These are phyloP conservation scores for Macropodus opercularis DNA, from an alignment of 2,797 vertebrate species.

Conservation along the genomic window DNA sequence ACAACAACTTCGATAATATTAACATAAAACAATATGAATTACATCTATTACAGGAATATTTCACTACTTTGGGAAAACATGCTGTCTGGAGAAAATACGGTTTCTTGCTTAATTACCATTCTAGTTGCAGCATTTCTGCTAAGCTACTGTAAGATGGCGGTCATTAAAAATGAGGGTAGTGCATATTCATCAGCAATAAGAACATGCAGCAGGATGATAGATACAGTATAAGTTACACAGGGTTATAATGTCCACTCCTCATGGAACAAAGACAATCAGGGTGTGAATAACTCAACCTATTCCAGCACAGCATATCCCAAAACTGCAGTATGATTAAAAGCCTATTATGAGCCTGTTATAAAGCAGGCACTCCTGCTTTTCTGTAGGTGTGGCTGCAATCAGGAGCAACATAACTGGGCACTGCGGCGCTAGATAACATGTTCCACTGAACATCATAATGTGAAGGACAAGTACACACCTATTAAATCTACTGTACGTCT, in stretches of 20 bases:
- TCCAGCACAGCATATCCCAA: no score
- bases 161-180: no score
- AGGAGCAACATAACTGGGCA: neutral
- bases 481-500: neutral
- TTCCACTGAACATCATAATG: constrained; percentile 10
- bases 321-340: neutral
- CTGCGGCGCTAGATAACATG: neutral
- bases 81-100: neutral
- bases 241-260: no score
- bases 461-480: neutral
- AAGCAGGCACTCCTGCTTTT: neutral
- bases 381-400: neutral
- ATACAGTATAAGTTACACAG: no score
- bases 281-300: no score
- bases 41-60: neutral
- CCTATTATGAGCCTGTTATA: constrained; percentile 1
- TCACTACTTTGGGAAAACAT: neutral
- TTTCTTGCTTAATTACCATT: neutral
- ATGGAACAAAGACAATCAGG: no score
- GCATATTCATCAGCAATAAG: no score
- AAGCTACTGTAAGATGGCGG: neutral
- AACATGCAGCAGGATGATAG: no score
- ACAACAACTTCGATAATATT: constrained; percentile 6
- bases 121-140: neutral
- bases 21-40: neutral